Conservation (phyloP, 2,888 invertebrate genomes). For the Ctenicera cuprea region DNA sequence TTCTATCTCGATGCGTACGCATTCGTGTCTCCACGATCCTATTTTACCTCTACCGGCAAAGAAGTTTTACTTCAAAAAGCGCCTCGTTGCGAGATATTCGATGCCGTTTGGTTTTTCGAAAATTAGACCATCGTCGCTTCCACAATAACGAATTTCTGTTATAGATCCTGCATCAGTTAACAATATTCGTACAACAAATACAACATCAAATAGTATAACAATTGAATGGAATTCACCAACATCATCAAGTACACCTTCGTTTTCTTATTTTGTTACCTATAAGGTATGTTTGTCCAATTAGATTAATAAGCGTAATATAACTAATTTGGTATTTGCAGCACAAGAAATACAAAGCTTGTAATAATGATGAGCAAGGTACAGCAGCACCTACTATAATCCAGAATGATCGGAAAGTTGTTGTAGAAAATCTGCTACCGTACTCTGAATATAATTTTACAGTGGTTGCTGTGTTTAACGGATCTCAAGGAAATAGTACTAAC, state of each 20-base stretch:
- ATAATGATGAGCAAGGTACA: neutral
- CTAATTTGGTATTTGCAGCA: neutral
- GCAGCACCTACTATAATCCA: neutral
- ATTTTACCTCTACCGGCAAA: too few species aligned
- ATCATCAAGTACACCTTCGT: neutral
- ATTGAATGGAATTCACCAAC: neutral
- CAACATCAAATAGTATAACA: neutral
- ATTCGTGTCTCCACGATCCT: too few species aligned
- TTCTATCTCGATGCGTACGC: too few species aligned
- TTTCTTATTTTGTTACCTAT: neutral
- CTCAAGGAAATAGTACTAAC: neutral
- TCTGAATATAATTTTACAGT: constrained; percentile 17
- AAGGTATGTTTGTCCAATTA: neutral
- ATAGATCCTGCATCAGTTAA: neutral
- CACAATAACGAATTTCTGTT: too few species aligned
- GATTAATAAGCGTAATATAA: neutral
- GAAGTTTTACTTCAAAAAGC: too few species aligned
- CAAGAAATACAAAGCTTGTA: neutral
- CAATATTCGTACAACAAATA: neutral
- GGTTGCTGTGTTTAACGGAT: neutral
- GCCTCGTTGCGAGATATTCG: too few species aligned
- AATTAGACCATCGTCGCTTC: too few species aligned
- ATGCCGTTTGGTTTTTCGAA: too few species aligned
- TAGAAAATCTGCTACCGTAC: constrained; percentile 13
- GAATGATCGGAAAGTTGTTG: neutral